Conservation (phyloP, 2,888 invertebrate species). For the Ypsolopha sequella region DNA sequence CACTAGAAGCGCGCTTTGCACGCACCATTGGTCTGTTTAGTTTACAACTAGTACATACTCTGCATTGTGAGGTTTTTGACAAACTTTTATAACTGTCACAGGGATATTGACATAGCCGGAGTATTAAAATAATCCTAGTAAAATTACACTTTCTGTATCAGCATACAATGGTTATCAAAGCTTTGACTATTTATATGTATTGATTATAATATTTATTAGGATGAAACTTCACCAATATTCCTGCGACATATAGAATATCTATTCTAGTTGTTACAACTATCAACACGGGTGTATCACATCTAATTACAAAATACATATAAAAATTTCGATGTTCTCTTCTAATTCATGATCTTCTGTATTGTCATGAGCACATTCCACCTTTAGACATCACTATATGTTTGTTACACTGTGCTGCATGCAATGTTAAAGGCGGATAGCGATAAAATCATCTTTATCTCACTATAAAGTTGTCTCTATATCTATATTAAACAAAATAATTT, state of each 20-base stretch:
- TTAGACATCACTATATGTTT: not conserved
- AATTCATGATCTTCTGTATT: slow-evolving; percentile 33
- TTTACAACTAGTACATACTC: slow-evolving; percentile 23
- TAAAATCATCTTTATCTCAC: not conserved
- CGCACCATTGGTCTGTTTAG: slow-evolving; percentile 59
- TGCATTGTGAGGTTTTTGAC: slow-evolving; percentile 1
- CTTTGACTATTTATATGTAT: too few relatives aligned
- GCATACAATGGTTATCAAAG: too few relatives aligned
- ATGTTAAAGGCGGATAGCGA: slow-evolving; percentile 1
- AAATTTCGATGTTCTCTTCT: slow-evolving; percentile 7
- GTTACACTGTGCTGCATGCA: slow-evolving; percentile 2
- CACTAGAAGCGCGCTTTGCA: slow-evolving; percentile 52
- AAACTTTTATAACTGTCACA: too few relatives aligned
- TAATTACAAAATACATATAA: slow-evolving; percentile 10
- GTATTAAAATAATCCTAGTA: too few relatives aligned
- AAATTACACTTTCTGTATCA: too few relatives aligned
- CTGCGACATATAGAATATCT: not conserved
- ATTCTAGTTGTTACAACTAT: slow-evolving; percentile 1
- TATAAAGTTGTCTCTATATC: slow-evolving; percentile 1
- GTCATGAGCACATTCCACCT: slow-evolving; percentile 31
- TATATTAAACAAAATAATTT: slow-evolving; percentile 2
- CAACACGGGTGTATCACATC: slow-evolving; percentile 2
- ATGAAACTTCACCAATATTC: not conserved
- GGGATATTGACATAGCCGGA: too few relatives aligned
- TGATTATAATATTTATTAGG: not conserved